phyloP scores from a whole-genome alignment of 2,797 vertebrate species.

The Graptemys geographica region DNA sequence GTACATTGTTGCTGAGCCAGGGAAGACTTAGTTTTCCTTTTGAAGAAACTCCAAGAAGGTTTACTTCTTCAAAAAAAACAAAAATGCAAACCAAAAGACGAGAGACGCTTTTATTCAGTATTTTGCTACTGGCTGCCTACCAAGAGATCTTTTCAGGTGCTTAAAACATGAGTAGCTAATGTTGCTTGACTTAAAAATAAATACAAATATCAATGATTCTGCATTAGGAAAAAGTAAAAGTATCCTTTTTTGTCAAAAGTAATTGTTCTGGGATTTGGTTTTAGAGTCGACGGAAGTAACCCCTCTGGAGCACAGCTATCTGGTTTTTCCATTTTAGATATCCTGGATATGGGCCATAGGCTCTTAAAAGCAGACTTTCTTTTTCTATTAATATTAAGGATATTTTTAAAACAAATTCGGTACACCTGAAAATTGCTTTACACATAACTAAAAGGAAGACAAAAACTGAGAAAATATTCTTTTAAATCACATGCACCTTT shows the following conservation, averaged over 20 bases:
- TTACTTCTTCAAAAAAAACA: background rate
- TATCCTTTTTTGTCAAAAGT: background rate
- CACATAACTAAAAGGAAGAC: background rate
- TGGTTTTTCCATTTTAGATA: constrained; percentile 3
- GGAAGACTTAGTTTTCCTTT: background rate
- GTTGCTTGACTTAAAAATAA: background rate
- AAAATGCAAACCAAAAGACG: background rate
- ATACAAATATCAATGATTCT: background rate
- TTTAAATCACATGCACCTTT: background rate
- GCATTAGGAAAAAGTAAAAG: background rate
- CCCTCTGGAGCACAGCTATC: background rate
- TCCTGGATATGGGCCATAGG: background rate
- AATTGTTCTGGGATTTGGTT: background rate
- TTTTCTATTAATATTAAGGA: background rate
- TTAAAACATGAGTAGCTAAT: background rate
- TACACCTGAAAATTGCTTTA: background rate
- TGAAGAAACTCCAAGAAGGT: background rate
- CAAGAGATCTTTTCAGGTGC: constrained; percentile 10
- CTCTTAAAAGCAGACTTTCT: background rate
- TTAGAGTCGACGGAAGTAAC: background rate
- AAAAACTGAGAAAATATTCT: too few relatives aligned
- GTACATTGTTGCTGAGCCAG: background rate
- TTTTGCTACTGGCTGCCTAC: constrained; percentile 15
- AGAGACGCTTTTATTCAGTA: background rate
- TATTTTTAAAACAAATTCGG: background rate